These are phyloP conservation scores for Mythimna albipuncta DNA, from an alignment of 2,888 invertebrate species.

Conservation along the genomic window DNA sequence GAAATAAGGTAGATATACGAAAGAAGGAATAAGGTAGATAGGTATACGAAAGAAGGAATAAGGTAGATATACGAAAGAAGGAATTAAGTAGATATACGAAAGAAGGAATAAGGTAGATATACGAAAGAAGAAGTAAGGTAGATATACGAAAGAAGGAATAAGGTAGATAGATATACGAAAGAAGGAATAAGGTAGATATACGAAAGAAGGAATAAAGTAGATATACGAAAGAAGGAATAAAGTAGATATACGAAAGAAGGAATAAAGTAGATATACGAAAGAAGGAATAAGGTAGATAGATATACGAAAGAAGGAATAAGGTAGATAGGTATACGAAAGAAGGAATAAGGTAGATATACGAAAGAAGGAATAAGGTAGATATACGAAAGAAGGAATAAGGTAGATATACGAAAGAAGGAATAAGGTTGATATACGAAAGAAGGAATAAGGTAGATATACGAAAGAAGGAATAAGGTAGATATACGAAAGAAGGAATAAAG, in stretches of 20 bases:
- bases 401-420: conserved; percentile 76
- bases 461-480: conserved; percentile 87
- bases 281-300: too few species aligned
- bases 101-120: conserved; percentile 87
- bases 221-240: background rate
- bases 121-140: background rate
- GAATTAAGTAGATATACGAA: too few species aligned
- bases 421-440: conserved; percentile 81
- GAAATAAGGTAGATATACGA: conserved; percentile 87
- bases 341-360: too few species aligned
- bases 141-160: conserved; percentile 78
- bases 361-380: conserved; percentile 87
- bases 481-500: conserved; percentile 82
- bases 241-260: conserved; percentile 60
- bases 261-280: conserved; percentile 85
- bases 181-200: too few species aligned
- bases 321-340: conserved; percentile 74
- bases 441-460: too few species aligned
- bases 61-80: conserved; percentile 78
- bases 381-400: background rate
- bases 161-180: conserved; percentile 81
- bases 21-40: too few species aligned
- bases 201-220: conserved; percentile 87
- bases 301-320: conserved; percentile 83
- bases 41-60: conserved; percentile 78